Evolutionary conservation across 2,113 vertebrate genomes (phyloP), one percentile per base, ranked within the genome.

Genomic region (Podarcis cretensis): DNA sequence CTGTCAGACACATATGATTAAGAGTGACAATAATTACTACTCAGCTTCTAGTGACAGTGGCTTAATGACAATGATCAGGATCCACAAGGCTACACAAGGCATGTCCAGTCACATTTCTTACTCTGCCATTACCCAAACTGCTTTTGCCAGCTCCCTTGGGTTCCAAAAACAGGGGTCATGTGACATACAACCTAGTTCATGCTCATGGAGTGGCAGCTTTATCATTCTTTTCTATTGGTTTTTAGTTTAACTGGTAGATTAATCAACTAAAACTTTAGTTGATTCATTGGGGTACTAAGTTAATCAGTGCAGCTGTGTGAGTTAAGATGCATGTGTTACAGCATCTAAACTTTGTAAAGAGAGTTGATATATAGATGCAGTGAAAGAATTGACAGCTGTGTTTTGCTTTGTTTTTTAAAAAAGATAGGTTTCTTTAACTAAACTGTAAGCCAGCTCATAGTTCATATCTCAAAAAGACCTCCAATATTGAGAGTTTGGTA

Each of bases 31-130:
- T 12, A 94, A 86, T 92, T 77, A 89, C 82, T 93, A 80, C 66
- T 95, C 91, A 92, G 91, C 93, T 92, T 95, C 93, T 92, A 96
- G 89, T 79, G 90, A 91, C 79, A 91, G 48, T 48, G 94, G 94
- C 23, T 1, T 95, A 95, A 92, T 5, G 6, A 84, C 86, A 89
- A 91, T 89, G 4, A 43, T 13, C 23, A 48, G 20, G 40, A 48
- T 23, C 23, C 14, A 32, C 37, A 77, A 12, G 25, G 7, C 76
- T 78, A 27, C 23, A 57, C 27, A 27, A 79, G 14, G 43, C 30
- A 54, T 16, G 12, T 30, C 77, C 8, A 79, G 25, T 30, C 27
- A 30, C 43, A 16, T 30, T 13, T 78, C 35, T 57, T 79, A 30
- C 1, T 16, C 13, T 79, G 48, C 9, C 35, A 40, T 76, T 20